phyloP scores from a whole-genome alignment of 2,113 vertebrate genomes.

The Hyla sarda region DNA sequence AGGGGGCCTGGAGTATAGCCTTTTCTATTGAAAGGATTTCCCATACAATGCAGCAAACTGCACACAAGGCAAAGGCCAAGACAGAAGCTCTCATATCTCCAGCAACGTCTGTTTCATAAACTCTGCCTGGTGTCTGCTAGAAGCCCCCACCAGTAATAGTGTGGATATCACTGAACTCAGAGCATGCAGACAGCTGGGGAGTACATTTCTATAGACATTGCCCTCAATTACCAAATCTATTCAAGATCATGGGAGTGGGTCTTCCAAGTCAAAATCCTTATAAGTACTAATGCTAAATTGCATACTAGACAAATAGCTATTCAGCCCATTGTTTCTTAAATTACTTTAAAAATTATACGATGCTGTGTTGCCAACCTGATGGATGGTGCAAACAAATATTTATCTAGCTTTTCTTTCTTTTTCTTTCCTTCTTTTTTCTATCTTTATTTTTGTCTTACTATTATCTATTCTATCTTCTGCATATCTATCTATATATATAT shows the following conservation, averaged over 20 bases:
- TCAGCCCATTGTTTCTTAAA: background rate
- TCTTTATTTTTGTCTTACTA: background rate
- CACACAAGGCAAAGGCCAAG: slow-evolving; percentile 53
- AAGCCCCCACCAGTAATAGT: slow-evolving; percentile 67
- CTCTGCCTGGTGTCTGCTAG: slow-evolving; percentile 66
- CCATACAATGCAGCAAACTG: slow-evolving; percentile 57
- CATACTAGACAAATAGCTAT: slow-evolving; percentile 1
- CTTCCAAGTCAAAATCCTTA: slow-evolving; percentile 14
- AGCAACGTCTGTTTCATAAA: slow-evolving; percentile 54
- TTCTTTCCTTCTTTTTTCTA: background rate
- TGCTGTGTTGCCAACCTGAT: background rate
- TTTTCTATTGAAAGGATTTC: slow-evolving; percentile 56
- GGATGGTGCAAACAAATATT: background rate
- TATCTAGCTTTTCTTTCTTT: too few species aligned
- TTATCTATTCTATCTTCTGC: background rate
- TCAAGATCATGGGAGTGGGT: slow-evolving; percentile 45
- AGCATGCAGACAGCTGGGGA: slow-evolving; percentile 63
- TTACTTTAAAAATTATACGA: background rate
- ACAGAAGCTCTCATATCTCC: slow-evolving; percentile 50
- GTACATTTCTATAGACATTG: slow-evolving; percentile 48
- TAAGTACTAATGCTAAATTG: background rate
- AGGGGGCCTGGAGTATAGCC: slow-evolving; percentile 73
- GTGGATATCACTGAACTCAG: slow-evolving; percentile 40
- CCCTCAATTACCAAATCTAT: slow-evolving; percentile 44
- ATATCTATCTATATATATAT: too few species aligned